Evolutionary conservation across 2,888 invertebrate genomes (phyloP).

Genomic region (Drosophila neutralis): DNA sequence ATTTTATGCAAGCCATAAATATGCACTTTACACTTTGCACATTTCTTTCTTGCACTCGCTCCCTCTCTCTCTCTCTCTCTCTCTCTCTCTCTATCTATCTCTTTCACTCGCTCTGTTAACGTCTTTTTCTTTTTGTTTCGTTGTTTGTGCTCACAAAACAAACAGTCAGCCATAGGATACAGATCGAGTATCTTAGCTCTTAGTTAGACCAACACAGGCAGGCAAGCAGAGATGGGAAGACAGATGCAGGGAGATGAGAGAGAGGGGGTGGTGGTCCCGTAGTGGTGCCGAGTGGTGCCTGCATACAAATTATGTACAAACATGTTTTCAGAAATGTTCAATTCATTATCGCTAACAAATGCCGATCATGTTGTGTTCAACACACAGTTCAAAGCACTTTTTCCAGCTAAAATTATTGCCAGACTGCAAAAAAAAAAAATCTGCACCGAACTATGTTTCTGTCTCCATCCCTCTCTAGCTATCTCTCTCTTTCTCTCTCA

Average conservation of each 20-base stretch:
- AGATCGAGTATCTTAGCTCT: constrained; percentile 71
- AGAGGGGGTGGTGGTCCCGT: constrained; percentile 32
- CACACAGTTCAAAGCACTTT: constrained; percentile 80
- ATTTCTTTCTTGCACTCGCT: constrained; percentile 52
- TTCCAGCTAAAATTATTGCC: constrained; percentile 75
- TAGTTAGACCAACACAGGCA: constrained; percentile 70
- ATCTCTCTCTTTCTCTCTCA: constrained; percentile 14
- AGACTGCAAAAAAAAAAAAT: constrained; percentile 40
- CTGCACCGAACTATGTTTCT: constrained; percentile 1
- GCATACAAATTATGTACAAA: constrained; percentile 82
- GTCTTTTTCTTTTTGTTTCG: constrained; percentile 19
- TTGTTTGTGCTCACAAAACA: constrained; percentile 41
- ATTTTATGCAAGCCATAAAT: constrained; percentile 81
- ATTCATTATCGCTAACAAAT: constrained; percentile 82
- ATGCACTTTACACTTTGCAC: constrained; percentile 80
- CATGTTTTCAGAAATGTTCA: constrained; percentile 81
- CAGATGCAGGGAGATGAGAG: constrained; percentile 15
- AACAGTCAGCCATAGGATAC: constrained; percentile 65
- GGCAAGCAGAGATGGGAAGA: constrained; percentile 14
- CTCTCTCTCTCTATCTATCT: constrained; percentile 6
- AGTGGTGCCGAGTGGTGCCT: constrained; percentile 57
- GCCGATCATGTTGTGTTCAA: constrained; percentile 81
- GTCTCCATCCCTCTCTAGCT: neutral
- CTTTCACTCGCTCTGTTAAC: constrained; percentile 21
- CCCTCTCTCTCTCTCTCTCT: neutral